Evolutionary conservation across 2,797 vertebrate species (phyloP).

Genomic region (Acropternis orthonyx): DNA sequence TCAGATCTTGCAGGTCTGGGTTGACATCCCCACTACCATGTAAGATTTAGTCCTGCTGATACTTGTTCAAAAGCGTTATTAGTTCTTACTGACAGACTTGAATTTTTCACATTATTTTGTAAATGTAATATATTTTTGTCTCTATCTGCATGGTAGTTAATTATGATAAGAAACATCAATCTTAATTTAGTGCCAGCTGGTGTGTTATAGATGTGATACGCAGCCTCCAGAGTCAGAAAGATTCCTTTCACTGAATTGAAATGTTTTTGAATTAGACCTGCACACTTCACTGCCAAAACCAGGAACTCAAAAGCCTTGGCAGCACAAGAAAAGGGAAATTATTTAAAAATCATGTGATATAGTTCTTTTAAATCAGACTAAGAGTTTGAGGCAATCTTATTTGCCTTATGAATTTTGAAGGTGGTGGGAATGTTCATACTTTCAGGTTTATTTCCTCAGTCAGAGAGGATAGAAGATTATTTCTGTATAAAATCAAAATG

Average conservation of each 20-base stretch:
- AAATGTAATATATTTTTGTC: not conserved
- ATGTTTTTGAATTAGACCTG: slow-evolving; percentile 20
- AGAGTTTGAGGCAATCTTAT: not conserved
- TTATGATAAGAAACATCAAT: not conserved
- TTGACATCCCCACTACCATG: not conserved
- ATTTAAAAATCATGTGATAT: not conserved
- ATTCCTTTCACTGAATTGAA: slow-evolving; percentile 12
- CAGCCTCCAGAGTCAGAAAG: not conserved
- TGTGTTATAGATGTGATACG: not conserved
- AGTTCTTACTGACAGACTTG: not conserved
- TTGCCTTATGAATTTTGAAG: not conserved
- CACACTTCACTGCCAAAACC: not conserved
- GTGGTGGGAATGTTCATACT: not conserved
- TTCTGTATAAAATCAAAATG: not conserved
- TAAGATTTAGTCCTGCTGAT: not conserved
- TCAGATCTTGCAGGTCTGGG: not conserved
- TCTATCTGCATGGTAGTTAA: not conserved
- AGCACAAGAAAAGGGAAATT: not conserved
- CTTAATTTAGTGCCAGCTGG: slow-evolving; percentile 23
- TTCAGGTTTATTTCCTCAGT: not conserved
- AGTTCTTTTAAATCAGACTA: slow-evolving; percentile 11
- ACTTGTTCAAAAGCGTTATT: not conserved
- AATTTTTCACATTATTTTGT: slow-evolving; percentile 12
- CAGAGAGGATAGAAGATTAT: not conserved
- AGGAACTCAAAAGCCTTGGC: not conserved